Conservation (phyloP, 2,113 vertebrate genomes). For the Pholis gunnellus region DNA sequence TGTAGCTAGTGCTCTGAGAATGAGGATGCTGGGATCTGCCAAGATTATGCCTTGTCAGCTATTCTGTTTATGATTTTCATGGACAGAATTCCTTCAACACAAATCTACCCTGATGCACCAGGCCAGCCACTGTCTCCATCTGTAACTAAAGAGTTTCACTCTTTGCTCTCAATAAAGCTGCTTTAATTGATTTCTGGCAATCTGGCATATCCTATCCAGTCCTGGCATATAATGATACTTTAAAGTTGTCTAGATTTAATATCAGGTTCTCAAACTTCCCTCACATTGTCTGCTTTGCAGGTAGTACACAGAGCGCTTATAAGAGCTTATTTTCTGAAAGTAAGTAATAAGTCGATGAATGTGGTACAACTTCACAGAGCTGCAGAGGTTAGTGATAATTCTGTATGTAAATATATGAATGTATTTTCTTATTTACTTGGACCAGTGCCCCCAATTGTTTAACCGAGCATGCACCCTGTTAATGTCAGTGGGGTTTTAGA, state of each 20-base stretch:
- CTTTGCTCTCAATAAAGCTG: not conserved
- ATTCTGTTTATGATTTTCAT: conserved; percentile 12
- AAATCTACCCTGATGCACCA: not conserved
- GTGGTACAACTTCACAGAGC: not conserved
- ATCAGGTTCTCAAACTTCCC: not conserved
- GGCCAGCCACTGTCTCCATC: not conserved
- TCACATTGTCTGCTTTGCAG: not conserved
- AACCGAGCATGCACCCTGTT: not conserved
- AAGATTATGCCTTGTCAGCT: not conserved
- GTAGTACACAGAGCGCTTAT: not conserved
- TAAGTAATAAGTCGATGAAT: not conserved
- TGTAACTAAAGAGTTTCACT: not conserved
- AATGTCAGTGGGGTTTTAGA: not conserved
- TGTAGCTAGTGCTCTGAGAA: not conserved
- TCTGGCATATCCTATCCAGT: not conserved
- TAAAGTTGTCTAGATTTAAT: not conserved
- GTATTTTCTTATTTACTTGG: not conserved
- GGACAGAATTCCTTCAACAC: not conserved
- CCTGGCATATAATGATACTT: not conserved
- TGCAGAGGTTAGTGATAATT: not conserved
- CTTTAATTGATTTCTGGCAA: not conserved
- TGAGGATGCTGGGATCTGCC: conserved; percentile 2
- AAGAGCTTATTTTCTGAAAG: not conserved
- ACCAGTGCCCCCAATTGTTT: not conserved
- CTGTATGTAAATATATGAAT: not conserved